These are phyloP conservation scores for Rhopilema esculentum DNA, from an alignment of 30 jellyfish, hydroid and myxozoan genomes.

Conservation along the genomic window DNA sequence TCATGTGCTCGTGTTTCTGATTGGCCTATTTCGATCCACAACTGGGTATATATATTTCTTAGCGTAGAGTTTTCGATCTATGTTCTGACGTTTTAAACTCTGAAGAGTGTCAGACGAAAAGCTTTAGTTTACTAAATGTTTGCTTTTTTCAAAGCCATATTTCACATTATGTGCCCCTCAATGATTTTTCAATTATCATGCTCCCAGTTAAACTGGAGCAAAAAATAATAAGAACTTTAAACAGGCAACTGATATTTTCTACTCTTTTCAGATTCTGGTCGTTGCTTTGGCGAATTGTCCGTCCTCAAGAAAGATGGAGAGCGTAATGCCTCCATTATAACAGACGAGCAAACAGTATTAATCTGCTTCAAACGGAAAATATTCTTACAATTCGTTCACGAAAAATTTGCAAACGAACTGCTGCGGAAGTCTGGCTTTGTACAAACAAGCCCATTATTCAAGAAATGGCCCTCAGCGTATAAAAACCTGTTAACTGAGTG, in stretches of 20 bases:
- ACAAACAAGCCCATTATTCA: constrained; percentile 81
- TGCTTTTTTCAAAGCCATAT: no score
- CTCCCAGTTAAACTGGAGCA: no score
- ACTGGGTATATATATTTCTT: no score
- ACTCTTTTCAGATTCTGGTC: constrained; percentile 77
- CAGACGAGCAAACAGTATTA: constrained; percentile 86
- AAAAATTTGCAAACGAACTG: constrained; percentile 84
- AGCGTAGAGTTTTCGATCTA: no score
- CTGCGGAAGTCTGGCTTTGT: constrained; percentile 89
- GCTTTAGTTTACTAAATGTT: no score
- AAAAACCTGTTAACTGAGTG: constrained; percentile 86
- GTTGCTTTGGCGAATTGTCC: constrained; percentile 95
- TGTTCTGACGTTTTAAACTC: no score
- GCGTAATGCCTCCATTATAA: constrained; percentile 89
- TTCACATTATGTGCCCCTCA: no score
- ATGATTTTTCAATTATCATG: no score
- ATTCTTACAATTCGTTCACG: constrained; percentile 79
- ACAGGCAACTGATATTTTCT: background rate
- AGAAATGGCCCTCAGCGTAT: constrained; percentile 91
- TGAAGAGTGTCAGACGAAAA: no score
- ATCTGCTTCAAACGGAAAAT: constrained; percentile 68
- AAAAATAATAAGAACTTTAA: no score
- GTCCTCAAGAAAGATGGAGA: constrained; percentile 73
- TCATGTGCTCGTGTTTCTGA: no score
- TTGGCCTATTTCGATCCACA: no score